Conservation (phyloP, 2,797 vertebrate species). For the Melanotaenia trifasciata region DNA sequence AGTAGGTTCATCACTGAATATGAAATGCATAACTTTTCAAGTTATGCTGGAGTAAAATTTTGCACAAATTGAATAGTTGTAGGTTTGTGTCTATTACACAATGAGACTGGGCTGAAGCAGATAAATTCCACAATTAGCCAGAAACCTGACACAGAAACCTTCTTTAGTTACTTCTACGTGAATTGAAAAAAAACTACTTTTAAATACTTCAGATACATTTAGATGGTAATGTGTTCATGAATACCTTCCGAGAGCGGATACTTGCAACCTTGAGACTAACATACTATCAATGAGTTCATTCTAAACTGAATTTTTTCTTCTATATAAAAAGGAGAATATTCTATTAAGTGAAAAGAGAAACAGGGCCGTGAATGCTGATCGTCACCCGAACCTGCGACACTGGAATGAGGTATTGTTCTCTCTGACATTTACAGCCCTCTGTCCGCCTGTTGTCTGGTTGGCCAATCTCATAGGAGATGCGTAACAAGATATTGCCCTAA, state of each 20-base stretch:
- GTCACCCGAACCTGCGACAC: neutral
- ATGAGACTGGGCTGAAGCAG: neutral
- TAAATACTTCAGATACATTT: neutral
- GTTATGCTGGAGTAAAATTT: neutral
- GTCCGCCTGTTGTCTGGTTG: slow-evolving; percentile 12
- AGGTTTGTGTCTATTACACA: neutral
- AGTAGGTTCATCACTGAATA: neutral
- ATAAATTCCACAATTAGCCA: neutral
- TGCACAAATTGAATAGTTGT: neutral
- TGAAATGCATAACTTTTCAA: neutral
- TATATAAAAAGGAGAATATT: neutral
- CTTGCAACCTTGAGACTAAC: neutral
- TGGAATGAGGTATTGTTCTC: slow-evolving; percentile 16
- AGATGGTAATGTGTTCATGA: neutral
- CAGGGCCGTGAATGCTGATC: neutral
- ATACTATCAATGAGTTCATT: neutral
- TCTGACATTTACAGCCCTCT: neutral
- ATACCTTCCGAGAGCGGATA: neutral
- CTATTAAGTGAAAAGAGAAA: neutral
- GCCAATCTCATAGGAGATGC: slow-evolving; percentile 1
- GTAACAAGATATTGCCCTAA: slow-evolving; percentile 12
- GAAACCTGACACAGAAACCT: neutral
- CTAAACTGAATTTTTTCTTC: neutral
- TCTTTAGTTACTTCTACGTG: neutral
- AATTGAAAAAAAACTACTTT: neutral